phyloP scores from a whole-genome alignment of 1,140 invertebrate species.

The Zaprionus kolodkinae region DNA sequence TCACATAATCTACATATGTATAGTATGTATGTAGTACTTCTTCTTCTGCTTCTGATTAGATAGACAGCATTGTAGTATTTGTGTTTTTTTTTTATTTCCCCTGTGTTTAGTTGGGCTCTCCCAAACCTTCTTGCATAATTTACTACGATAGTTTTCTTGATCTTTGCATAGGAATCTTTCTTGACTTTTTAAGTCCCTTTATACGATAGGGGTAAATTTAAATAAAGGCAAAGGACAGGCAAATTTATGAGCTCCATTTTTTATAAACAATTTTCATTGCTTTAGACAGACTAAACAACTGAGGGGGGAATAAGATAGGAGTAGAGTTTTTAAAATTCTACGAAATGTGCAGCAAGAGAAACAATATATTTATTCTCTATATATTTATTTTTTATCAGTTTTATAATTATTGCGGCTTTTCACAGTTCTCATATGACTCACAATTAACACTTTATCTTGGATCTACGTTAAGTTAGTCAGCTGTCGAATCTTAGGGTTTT shows the following conservation, averaged over 20 bases:
- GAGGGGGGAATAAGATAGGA: not conserved
- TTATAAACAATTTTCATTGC: constrained; percentile 9
- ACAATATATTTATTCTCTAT: not conserved
- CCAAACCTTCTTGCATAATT: constrained; percentile 75
- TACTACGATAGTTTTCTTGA: constrained; percentile 55
- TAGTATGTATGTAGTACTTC: not conserved
- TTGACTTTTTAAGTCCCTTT: constrained; percentile 12
- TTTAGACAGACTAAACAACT: not conserved
- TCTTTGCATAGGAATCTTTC: constrained; percentile 23
- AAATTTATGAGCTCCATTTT: constrained; percentile 5
- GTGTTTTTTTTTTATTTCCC: constrained; percentile 12
- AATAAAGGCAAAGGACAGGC: constrained; percentile 4
- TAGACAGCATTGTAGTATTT: constrained; percentile 40
- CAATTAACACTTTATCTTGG: constrained; percentile 10
- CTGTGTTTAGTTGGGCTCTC: constrained; percentile 3
- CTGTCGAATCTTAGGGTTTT: constrained; percentile 18
- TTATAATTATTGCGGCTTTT: constrained; percentile 8
- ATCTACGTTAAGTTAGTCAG: constrained; percentile 9
- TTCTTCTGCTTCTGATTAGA: constrained; percentile 57
- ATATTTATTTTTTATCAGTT: too few species aligned
- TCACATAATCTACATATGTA: constrained; percentile 22
- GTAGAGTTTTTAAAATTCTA: not conserved
- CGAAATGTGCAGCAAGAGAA: not conserved
- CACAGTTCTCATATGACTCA: constrained; percentile 29
- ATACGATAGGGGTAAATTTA: not conserved